Evolutionary conservation across 2,888 invertebrate species (phyloP).

Genomic region (Microctonus hyperodae): DNA sequence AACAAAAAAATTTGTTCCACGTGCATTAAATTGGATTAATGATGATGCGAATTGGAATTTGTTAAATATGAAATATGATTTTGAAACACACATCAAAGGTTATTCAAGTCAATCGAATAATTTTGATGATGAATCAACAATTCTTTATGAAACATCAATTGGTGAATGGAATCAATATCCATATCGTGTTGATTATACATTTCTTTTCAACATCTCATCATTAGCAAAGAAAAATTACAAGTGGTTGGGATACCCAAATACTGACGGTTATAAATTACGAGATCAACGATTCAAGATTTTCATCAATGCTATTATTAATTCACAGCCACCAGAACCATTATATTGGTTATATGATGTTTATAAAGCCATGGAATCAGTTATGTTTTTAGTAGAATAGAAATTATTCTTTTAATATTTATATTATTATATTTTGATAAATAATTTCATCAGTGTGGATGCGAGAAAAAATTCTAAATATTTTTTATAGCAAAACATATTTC

Average conservation of each 20-base stretch:
- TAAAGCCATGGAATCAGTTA: neutral
- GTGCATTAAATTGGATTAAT: neutral
- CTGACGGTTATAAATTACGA: neutral
- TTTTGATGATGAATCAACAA: neutral
- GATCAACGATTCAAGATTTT: neutral
- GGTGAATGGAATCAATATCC: constrained; percentile 7
- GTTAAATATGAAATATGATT: neutral
- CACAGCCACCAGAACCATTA: neutral
- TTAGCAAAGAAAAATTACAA: neutral
- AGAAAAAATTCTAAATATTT: too few relatives aligned
- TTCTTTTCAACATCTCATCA: constrained; percentile 1
- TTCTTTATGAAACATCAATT: neutral
- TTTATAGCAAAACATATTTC: too few relatives aligned
- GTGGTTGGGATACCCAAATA: neutral
- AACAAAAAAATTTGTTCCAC: constrained; percentile 7
- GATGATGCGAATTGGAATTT: neutral
- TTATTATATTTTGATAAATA: too few relatives aligned
- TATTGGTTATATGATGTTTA: neutral
- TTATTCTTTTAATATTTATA: neutral
- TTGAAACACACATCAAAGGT: neutral
- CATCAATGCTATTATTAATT: neutral
- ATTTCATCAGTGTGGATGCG: too few relatives aligned
- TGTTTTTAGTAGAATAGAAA: constrained; percentile 3
- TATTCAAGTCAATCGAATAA: neutral
- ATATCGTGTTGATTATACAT: neutral